Evolutionary conservation across 1,140 invertebrate species (phyloP).

Genomic region (Agrypnia vestita): DNA sequence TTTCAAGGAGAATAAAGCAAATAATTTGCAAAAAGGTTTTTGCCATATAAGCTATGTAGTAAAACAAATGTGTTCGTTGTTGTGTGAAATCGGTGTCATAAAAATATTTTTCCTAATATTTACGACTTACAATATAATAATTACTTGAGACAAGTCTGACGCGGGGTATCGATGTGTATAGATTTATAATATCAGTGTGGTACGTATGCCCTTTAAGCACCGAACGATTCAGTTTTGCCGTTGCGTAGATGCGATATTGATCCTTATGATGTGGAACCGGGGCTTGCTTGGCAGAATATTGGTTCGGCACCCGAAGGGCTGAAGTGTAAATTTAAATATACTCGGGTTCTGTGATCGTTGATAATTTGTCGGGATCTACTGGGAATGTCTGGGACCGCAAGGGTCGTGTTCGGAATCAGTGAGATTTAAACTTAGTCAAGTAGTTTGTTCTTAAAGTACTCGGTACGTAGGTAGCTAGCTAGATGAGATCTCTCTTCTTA

Average conservation of each 20-base stretch:
- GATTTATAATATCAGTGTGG: too few relatives aligned
- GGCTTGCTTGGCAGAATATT: too few relatives aligned
- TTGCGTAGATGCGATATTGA: too few relatives aligned
- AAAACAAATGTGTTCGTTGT: slow-evolving; percentile 36
- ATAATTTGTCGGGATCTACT: slow-evolving; percentile 10
- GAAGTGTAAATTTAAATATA: slow-evolving; percentile 1
- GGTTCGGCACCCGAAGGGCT: too few relatives aligned
- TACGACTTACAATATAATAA: slow-evolving; percentile 32
- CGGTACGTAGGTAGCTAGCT: slow-evolving; percentile 58
- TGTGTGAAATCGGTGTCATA: slow-evolving; percentile 36
- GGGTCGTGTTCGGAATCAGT: slow-evolving; percentile 52
- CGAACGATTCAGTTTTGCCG: too few relatives aligned
- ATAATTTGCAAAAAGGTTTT: not conserved
- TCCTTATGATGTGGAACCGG: too few relatives aligned
- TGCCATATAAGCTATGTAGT: not conserved
- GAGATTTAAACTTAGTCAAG: slow-evolving; percentile 58
- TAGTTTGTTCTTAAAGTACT: slow-evolving; percentile 44
- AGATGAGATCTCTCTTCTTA: slow-evolving; percentile 55
- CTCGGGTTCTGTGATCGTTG: slow-evolving; percentile 20
- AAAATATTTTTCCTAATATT: slow-evolving; percentile 44
- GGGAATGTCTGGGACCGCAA: not conserved
- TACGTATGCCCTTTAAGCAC: too few relatives aligned
- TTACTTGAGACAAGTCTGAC: slow-evolving; percentile 37
- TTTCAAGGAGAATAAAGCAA: not conserved
- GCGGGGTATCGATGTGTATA: slow-evolving; percentile 4